phyloP scores from a whole-genome alignment of 2,888 invertebrate genomes.

The Cheiracanthium punctorium region DNA sequence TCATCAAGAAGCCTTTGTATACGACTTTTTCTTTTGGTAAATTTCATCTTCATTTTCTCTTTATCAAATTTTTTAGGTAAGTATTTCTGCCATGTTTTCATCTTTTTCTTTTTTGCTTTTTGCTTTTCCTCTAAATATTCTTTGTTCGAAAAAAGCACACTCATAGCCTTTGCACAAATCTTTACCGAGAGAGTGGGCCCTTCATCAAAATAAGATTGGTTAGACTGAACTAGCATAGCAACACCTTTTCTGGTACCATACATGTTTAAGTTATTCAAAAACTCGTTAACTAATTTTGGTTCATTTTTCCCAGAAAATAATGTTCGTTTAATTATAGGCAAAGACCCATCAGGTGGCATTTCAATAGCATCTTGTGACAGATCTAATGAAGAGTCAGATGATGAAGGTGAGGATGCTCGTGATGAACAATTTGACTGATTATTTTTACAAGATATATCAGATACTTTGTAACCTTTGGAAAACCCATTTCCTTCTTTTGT shows the following conservation, averaged over 20 bases:
- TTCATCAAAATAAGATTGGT: constrained; percentile 50
- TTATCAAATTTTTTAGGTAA: constrained; percentile 43
- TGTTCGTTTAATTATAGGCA: constrained; percentile 23
- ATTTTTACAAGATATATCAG: constrained; percentile 34
- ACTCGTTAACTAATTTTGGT: constrained; percentile 28
- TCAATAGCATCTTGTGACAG: constrained; percentile 7
- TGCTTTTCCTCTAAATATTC: constrained; percentile 24
- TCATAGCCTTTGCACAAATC: constrained; percentile 15
- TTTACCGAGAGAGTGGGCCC: constrained; percentile 19
- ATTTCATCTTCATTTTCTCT: constrained; percentile 20
- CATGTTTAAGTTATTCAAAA: constrained; percentile 50
- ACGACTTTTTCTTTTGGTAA: background rate
- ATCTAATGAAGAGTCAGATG: constrained; percentile 1
- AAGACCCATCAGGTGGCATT: background rate
- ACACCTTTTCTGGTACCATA: constrained; percentile 51
- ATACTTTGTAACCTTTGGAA: constrained; percentile 50
- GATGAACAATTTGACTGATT: background rate
- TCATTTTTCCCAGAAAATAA: constrained; percentile 46
- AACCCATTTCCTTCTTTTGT: constrained; percentile 39
- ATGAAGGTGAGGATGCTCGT: background rate
- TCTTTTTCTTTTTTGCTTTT: constrained; percentile 33
- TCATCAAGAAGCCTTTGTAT: background rate
- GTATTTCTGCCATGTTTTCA: constrained; percentile 58
- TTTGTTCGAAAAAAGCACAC: constrained; percentile 30
- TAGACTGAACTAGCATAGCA: constrained; percentile 56